Evolutionary conservation across 2,888 invertebrate genomes (phyloP).

Genomic region (Sarcophaga variegata): DNA sequence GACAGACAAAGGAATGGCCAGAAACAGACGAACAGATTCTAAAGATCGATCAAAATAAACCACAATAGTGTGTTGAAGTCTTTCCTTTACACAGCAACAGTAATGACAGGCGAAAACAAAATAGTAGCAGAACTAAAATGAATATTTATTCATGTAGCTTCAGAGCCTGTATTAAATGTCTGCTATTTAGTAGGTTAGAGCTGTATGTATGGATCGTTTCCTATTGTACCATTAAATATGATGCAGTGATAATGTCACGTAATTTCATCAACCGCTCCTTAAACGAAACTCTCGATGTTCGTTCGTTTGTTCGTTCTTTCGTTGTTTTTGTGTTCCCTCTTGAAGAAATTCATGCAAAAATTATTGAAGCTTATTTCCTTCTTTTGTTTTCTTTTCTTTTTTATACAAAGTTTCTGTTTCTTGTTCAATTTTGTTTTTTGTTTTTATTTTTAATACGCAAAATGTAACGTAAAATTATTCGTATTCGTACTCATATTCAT

Average conservation of each 20-base stretch:
- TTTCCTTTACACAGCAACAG: constrained; percentile 7
- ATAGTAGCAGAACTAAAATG: constrained; percentile 7
- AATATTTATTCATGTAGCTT: no score
- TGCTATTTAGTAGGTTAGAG: not conserved
- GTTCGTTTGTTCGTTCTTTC: not conserved
- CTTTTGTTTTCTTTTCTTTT: not conserved
- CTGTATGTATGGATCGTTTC: constrained; percentile 31
- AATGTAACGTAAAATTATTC: constrained; percentile 16
- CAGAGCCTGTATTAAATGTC: no score
- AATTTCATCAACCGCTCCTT: constrained; percentile 51
- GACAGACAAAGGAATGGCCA: not conserved
- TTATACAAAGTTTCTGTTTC: not conserved
- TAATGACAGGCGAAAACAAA: not conserved
- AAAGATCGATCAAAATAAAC: constrained; percentile 43
- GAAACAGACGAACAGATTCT: not conserved
- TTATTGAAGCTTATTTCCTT: constrained; percentile 67
- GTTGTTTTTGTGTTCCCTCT: not conserved
- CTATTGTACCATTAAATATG: constrained; percentile 28
- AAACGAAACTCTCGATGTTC: constrained; percentile 38
- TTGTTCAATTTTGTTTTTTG: constrained; percentile 1
- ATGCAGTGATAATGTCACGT: constrained; percentile 61
- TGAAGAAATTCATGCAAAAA: constrained; percentile 52
- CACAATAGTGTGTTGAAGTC: constrained; percentile 37
- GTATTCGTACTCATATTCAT: not conserved
- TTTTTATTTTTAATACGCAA: constrained; percentile 26